Base-by-base conservation (phyloP, 2,888 invertebrate genomes). In the Iphiclides podalirius region DNA sequence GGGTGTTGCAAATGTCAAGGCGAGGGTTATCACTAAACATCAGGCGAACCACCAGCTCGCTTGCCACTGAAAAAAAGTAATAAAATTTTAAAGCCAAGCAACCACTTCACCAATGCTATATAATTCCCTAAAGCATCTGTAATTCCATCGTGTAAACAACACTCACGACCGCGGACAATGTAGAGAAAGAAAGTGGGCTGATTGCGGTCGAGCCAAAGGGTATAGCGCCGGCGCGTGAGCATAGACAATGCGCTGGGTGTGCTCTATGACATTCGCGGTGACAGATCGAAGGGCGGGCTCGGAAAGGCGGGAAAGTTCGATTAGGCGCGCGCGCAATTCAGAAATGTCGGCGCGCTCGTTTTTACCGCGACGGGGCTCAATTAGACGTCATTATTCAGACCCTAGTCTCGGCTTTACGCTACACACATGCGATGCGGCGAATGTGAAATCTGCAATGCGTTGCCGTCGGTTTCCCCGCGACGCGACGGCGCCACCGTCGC, bases 381-480 rank as follows among this genome's bases (percentile, higher is more conserved):
- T n/a, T 6, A 20, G 20, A 20, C 3, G 6, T 20, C 3, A 20
- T 20, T 20, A 20, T 20, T 20, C 33, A 34, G 20, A 31, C 12
- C 4, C 14, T 17, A 45, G 53, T 47, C 14, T 52, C 54, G 52
- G 53, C 49, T 58, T 49, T 52, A 50, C 57, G 23, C 45, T 38
- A 33, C 20, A 33, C 55, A 63, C 23, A 23, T 41, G 26, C 56
- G 54, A 45, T 50, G 46, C 33, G 20, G 38, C 38, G 13, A 46
- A 52, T 52, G 48, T 44, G 52, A 40, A 47, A 48, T 41, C 23
- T 12, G 23, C 8, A 11, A 12, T 20, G 47, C 38, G 34, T 34
- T 54, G 53, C n/a, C 39, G 61, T 57, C 56, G 53, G 57, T 66
- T 75, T 75, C 72, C 70, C 72, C 72, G 74, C 76, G 77, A 61